phyloP scores from a whole-genome alignment of 2,888 invertebrate genomes.

The Chymomyza caudatula region DNA sequence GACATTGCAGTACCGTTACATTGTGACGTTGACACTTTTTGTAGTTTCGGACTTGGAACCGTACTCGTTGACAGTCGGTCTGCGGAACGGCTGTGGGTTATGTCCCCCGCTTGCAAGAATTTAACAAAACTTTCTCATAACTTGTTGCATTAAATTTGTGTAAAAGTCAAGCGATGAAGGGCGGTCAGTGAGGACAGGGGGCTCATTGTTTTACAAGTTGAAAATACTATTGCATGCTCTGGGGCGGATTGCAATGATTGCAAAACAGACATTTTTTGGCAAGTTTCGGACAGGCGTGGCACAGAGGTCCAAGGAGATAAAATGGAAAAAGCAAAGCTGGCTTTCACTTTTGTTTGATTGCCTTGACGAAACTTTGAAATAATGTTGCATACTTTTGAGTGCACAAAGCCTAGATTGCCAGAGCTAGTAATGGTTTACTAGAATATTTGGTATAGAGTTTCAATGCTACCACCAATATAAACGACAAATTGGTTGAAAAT shows the following conservation, averaged over 20 bases:
- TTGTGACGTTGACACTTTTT: background rate
- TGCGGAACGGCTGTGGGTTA: conserved; percentile 60
- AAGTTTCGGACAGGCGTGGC: too few species aligned
- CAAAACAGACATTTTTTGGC: too few species aligned
- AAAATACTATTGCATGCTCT: background rate
- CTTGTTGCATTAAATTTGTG: conserved; percentile 65
- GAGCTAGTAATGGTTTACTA: too few species aligned
- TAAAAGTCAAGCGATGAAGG: background rate
- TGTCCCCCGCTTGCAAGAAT: conserved; percentile 50
- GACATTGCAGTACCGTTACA: background rate
- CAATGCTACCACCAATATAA: too few species aligned
- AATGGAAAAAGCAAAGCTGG: background rate
- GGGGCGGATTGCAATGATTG: background rate
- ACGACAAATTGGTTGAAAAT: too few species aligned
- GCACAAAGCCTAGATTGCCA: too few species aligned
- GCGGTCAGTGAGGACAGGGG: background rate
- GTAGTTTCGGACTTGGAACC: conserved; percentile 30
- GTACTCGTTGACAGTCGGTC: background rate
- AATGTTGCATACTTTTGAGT: background rate
- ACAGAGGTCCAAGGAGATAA: background rate
- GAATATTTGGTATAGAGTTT: too few species aligned
- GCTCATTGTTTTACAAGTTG: background rate
- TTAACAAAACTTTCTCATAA: conserved; percentile 66
- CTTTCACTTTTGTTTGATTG: background rate
- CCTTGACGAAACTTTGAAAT: background rate